Conservation (phyloP, 92 coral and sea anemone species). For the Virgularia gustaviana region DNA sequence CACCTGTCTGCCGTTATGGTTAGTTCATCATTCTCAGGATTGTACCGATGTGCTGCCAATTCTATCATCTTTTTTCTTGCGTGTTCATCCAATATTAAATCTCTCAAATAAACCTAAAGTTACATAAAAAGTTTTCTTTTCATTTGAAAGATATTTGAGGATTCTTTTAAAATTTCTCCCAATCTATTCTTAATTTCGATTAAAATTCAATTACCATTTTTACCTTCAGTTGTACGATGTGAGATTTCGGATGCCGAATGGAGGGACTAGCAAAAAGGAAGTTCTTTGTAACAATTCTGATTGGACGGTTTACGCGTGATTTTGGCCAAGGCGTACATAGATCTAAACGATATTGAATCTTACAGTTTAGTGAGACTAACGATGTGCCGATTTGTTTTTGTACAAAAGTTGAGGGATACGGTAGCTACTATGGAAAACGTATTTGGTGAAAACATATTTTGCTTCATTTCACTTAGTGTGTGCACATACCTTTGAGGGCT, state of each 20-base stretch:
- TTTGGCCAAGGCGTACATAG: conserved; percentile 90
- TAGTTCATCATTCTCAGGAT: conserved; percentile 68
- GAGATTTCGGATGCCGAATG: conserved; percentile 88
- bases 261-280: conserved; percentile 96
- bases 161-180: not conserved
- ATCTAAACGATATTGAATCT: conserved; percentile 40
- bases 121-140: no score
- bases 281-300: conserved; percentile 75
- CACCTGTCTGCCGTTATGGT: conserved; percentile 90
- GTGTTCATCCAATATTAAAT: conserved; percentile 81
- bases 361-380: no score
- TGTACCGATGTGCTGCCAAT: conserved; percentile 77
- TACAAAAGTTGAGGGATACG: no score
- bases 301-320: conserved; percentile 51
- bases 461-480: not conserved
- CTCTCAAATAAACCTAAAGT: conserved; percentile 70
- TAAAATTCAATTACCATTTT: not conserved
- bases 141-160: not conserved
- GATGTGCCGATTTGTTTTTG: no score
- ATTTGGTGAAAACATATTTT: not conserved
- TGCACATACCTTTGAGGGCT: conserved; percentile 80
- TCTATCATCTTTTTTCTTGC: conserved; percentile 78
- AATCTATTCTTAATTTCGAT: not conserved
- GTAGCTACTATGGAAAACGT: not conserved
- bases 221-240: conserved; percentile 92